Conservation (phyloP, 2,113 vertebrate species). For the Galbula dea region DNA sequence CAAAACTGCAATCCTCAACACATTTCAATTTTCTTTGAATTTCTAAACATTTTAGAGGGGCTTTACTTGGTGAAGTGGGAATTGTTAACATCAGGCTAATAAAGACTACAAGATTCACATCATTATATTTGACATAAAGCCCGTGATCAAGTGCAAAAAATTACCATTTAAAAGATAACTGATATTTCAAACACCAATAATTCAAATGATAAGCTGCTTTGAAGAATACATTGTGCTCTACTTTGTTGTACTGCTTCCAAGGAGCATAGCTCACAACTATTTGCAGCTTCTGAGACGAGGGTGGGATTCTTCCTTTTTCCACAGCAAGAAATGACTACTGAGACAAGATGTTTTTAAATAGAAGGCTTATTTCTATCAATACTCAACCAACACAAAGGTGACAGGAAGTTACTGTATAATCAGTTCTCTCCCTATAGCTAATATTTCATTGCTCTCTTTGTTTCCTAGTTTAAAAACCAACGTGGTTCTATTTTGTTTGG, state of each 20-base stretch:
- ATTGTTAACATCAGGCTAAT: not conserved
- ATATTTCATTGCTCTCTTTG: not conserved
- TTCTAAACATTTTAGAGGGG: not conserved
- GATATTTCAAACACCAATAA: not conserved
- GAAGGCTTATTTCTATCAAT: not conserved
- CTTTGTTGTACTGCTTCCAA: not conserved
- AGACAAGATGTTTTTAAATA: not conserved
- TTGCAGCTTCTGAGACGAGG: not conserved
- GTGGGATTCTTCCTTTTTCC: not conserved
- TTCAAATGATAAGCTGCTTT: not conserved
- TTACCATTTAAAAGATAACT: constrained; percentile 1
- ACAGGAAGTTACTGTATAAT: not conserved
- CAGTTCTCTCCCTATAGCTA: not conserved
- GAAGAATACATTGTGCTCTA: not conserved
- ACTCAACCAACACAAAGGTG: not conserved
- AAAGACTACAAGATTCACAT: not conserved
- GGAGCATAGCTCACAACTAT: not conserved
- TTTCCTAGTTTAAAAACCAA: not conserved
- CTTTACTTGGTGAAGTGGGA: not conserved
- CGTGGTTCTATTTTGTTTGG: not conserved
- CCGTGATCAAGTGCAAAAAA: not conserved
- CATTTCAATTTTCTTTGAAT: not conserved
- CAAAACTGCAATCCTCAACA: not conserved
- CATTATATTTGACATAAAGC: not conserved
- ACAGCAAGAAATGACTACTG: not conserved